Base-by-base conservation (phyloP, 2,113 vertebrate species). In the Nothobranchius kuhntae region DNA sequence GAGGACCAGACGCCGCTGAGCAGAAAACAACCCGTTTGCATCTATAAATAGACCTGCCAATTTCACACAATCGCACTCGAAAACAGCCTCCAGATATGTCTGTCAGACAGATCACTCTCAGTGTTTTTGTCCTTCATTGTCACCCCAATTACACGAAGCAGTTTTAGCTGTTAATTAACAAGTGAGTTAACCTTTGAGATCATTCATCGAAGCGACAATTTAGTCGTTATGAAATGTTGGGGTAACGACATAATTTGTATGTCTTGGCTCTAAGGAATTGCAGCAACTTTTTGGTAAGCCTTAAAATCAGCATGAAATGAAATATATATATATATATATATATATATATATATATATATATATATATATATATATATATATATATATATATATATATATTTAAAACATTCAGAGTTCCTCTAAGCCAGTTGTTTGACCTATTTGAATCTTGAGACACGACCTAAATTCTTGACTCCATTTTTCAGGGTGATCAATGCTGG, bases 401-500 rank as follows among this genome's bases (percentile, higher is more conserved):
- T 30, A 30, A 30, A 30, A 30, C 30, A 30, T 30, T 21, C 21
- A 21, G 21, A 21, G 21, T 21, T 21, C 21, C 21, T 21, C 21
- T 21, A 21, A 21, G 21, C 1, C 21, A 21, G 21, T 21, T 21
- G 21, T 21, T 9, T 3, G 40, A 9, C 40, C 7, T 9, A 42
- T 9, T 42, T 8, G 40, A 6, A 4, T 13, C 12, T 11, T 54
- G 3, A 9, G 10, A 21, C 51, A 1, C 21, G 2, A 52, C 30
- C 4, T 0, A 57, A 30, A 11, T 1, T 14, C 8, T 12, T 59
- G 35, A 21, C 4, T 30, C 30, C 30, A 30, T 30, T 4, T 72
- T 80, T 30, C 77, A 91, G 90, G 77, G 90, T 91, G 66, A 91
- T 91, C n/a, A 91, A 91, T 30, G 90, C 90, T 8, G 90, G 90